phyloP scores from a whole-genome alignment of 2,888 invertebrate genomes.

The Pemphredon lugubris region DNA sequence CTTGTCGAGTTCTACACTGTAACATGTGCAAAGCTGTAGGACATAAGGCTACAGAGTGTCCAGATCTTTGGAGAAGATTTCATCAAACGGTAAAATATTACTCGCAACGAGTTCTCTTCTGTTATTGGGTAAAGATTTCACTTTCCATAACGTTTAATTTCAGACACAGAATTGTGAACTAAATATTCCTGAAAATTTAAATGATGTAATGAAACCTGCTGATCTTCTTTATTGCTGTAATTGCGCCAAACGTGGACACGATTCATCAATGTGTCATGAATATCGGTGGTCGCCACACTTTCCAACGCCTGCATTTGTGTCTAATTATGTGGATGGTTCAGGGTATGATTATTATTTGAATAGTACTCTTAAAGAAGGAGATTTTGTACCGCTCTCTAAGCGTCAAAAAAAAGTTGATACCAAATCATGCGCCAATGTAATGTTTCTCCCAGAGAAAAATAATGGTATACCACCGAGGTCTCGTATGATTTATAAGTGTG shows the following conservation, averaged over 20 bases:
- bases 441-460: no score
- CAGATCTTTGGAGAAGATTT: constrained; percentile 89
- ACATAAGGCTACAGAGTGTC: constrained; percentile 85
- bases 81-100: constrained; percentile 85
- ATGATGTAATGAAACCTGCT: constrained; percentile 73
- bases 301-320: constrained; percentile 70
- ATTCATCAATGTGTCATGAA: constrained; percentile 69
- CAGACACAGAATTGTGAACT: constrained; percentile 73
- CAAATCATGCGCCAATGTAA: no score
- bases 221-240: constrained; percentile 80
- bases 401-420: not conserved
- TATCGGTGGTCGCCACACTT: constrained; percentile 76
- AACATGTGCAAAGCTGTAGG: constrained; percentile 85
- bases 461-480: no score
- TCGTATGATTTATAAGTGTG: constrained; percentile 9
- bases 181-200: constrained; percentile 66
- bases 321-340: constrained; percentile 67
- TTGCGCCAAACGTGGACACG: constrained; percentile 81
- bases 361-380: not conserved
- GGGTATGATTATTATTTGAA: constrained; percentile 14
- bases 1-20: constrained; percentile 82
- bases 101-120: not conserved
- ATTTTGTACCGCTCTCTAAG: constrained; percentile 13
- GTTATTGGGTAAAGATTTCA: not conserved
- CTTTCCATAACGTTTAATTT: constrained; percentile 10